Conservation (phyloP, 2,113 vertebrate species). For the Neodon shergylaensis region DNA sequence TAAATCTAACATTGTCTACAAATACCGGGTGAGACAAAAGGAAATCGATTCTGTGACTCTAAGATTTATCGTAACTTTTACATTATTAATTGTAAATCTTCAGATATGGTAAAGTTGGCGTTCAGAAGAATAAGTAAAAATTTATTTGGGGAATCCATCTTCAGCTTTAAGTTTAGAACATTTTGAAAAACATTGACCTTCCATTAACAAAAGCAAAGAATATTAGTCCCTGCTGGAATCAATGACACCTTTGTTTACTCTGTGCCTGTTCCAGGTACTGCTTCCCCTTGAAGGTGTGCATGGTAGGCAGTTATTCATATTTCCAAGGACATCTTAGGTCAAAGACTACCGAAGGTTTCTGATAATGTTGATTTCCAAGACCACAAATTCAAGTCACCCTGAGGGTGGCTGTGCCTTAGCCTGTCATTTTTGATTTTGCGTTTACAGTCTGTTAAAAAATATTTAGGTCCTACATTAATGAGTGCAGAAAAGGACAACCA, state of each 20-base stretch:
- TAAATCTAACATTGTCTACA: not conserved
- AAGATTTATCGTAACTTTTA: not conserved
- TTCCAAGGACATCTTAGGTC: conserved; percentile 64
- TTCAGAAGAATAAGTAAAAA: not conserved
- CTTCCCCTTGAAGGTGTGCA: not conserved
- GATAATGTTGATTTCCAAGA: conserved; percentile 21
- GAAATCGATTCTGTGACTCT: conserved; percentile 5
- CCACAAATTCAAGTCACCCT: conserved; percentile 46
- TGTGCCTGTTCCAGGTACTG: not conserved
- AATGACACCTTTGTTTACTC: not conserved
- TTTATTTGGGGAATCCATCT: not conserved
- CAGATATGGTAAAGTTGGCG: not conserved
- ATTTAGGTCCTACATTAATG: conserved; percentile 66
- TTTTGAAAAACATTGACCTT: conserved; percentile 15
- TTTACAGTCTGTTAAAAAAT: conserved; percentile 57
- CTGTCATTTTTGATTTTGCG: conserved; percentile 55
- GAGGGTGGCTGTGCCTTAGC: conserved; percentile 2
- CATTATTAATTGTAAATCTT: conserved; percentile 10
- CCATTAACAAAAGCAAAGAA: not conserved
- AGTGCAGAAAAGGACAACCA: conserved; percentile 72
- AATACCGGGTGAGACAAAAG: not conserved
- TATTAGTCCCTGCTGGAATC: not conserved
- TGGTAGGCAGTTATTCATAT: conserved; percentile 5
- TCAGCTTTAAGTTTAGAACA: conserved; percentile 22
- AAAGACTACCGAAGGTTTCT: conserved; percentile 34